These are phyloP conservation scores for Xestoiulus laeticollis DNA, from an alignment of 2,888 invertebrate species.

Conservation along the genomic window DNA sequence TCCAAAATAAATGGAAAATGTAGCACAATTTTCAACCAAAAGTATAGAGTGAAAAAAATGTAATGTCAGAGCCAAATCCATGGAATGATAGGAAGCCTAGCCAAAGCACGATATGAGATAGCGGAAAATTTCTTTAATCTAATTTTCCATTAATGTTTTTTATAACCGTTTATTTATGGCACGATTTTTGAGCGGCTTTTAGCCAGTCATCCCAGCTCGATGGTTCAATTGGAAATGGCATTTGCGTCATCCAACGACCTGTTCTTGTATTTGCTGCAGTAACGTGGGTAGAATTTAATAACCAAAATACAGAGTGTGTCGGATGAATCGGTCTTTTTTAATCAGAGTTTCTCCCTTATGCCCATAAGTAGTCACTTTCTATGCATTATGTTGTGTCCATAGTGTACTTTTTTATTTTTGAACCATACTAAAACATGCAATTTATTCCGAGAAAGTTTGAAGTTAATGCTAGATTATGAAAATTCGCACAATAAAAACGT, in stretches of 20 bases:
- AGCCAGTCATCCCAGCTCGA: background rate
- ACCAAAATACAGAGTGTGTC: background rate
- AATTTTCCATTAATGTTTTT: background rate
- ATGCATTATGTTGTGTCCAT: too few relatives aligned
- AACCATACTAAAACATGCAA: too few relatives aligned
- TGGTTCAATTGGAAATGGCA: background rate
- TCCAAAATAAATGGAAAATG: background rate
- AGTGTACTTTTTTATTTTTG: too few relatives aligned
- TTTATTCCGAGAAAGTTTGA: too few relatives aligned
- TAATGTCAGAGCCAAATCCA: background rate
- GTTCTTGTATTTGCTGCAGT: background rate
- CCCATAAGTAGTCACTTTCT: too few relatives aligned
- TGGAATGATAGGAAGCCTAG: background rate
- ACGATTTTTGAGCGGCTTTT: background rate
- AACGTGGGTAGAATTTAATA: background rate
- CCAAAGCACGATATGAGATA: background rate
- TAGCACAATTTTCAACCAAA: background rate
- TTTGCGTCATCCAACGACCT: background rate
- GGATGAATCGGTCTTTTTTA: background rate
- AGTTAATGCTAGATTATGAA: too few relatives aligned
- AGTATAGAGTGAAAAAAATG: background rate
- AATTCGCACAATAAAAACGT: too few relatives aligned
- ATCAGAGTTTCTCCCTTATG: too few relatives aligned
- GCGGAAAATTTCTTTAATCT: background rate
- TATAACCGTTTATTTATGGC: background rate